Percentiles rank a stretch among this genome's conserved stretches.
Evolutionary conservation across 2,797 vertebrate genomes (phyloP).

Genomic region (Falco cherrug): DNA sequence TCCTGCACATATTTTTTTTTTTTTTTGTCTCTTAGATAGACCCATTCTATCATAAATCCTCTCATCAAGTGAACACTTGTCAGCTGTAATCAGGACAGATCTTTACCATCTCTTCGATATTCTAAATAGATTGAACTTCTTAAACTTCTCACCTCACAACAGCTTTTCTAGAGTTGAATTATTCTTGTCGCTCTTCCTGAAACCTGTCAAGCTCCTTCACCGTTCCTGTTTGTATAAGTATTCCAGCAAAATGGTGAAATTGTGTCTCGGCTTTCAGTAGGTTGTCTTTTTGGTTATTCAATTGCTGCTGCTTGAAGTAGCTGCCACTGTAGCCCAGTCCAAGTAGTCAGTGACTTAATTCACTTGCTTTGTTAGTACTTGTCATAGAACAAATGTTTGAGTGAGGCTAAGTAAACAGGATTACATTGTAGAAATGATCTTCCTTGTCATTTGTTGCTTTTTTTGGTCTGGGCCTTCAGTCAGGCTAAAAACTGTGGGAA

Average conservation of each 20-base stretch:
- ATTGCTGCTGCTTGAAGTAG: not conserved
- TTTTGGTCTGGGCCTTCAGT: not conserved
- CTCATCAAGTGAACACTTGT: slow-evolving; percentile 22
- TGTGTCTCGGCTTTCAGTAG: not conserved
- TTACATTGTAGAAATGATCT: not conserved
- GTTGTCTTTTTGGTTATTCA: not conserved
- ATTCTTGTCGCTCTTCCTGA: not conserved
- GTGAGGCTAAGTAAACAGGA: not conserved
- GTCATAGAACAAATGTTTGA: not conserved
- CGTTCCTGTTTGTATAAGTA: not conserved
- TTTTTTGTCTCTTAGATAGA: not conserved
- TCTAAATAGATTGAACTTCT: slow-evolving; percentile 7
- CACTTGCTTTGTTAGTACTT: not conserved
- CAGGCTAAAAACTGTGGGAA: not conserved
- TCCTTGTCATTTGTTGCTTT: not conserved
- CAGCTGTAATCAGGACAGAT: slow-evolving; percentile 11
- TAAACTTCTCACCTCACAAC: slow-evolving; percentile 14
- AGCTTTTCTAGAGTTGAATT: not conserved
- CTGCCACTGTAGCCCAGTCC: not conserved
- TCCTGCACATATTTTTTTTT: not conserved
- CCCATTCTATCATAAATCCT: slow-evolving; percentile 51
- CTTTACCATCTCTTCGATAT: slow-evolving; percentile 24
- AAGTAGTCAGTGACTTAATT: not conserved
- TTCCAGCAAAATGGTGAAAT: not conserved
- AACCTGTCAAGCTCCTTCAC: not conserved